phyloP scores from a whole-genome alignment of 2,113 vertebrate genomes.

The Chaenogobius annularis region DNA sequence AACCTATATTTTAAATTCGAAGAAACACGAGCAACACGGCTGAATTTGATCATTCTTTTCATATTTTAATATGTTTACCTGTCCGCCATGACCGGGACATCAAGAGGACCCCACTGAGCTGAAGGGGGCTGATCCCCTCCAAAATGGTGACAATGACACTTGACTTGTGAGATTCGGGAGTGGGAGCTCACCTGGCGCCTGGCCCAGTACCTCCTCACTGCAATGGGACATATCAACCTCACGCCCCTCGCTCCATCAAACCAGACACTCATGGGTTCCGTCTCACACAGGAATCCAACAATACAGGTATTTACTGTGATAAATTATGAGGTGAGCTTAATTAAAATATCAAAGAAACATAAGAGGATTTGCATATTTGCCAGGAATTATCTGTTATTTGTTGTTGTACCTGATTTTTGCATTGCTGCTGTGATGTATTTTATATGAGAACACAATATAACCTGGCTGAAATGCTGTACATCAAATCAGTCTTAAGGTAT shows the following conservation, averaged over 20 bases:
- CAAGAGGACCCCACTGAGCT: conserved; percentile 13
- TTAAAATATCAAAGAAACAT: neutral
- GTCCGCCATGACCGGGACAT: neutral
- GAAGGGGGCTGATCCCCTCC: conserved; percentile 38
- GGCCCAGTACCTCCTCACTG: conserved; percentile 61
- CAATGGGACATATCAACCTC: neutral
- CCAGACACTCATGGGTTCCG: neutral
- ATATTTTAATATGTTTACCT: neutral
- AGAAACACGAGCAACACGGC: too few species aligned
- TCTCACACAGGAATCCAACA: neutral
- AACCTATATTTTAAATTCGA: too few species aligned
- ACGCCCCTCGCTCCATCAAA: neutral
- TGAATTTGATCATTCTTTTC: too few species aligned
- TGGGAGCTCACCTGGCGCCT: conserved; percentile 61
- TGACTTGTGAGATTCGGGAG: conserved; percentile 41
- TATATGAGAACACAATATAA: too few species aligned
- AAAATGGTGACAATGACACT: conserved; percentile 26
- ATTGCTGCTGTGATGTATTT: too few species aligned
- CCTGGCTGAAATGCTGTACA: too few species aligned
- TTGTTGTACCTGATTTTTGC: too few species aligned
- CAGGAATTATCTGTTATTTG: too few species aligned
- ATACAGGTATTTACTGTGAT: neutral
- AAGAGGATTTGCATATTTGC: too few species aligned
- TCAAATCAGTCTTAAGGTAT: too few species aligned
- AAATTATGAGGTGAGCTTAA: neutral